Base-by-base conservation (phyloP, 2,113 vertebrate species). In the Odontophorus gujanensis region DNA sequence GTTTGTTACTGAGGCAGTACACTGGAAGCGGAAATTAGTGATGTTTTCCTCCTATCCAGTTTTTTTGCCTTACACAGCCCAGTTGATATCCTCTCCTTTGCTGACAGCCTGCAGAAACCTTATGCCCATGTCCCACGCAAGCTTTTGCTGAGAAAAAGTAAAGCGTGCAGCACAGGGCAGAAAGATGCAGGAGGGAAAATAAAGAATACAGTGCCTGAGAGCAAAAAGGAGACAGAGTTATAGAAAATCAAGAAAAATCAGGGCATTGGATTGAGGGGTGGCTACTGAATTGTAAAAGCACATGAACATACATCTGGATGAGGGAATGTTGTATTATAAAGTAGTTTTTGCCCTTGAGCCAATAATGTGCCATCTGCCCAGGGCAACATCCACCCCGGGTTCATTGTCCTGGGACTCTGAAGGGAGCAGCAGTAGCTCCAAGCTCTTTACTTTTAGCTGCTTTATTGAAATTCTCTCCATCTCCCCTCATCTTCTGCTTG, bases 401-500 rank as follows among this genome's bases (percentile, higher is more conserved):
- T 66, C 79, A 43, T 90, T 58, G 81, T 47, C 62, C 24, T 77
- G 36, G 40, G 72, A 43, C 53, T 71, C 55, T 40, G 32, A 69
- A 69, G 21, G 32, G 69, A 72, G 8, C 13, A 42, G 5, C 3
- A 89, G 43, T 58, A 85, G 50, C 85, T 92, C 79, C 73, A 58
- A 8, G 8, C 62, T 78, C 78, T 71, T 81, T 61, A 43, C 55
- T 66, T 85, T 17, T 53, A 53, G 72, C 14, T 78, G 47, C 85
- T 92, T 95, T 91, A 96, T 97, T 97, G 95, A 97, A 97, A 97
- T 98, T 98, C 97, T 91, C 34, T 81, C 78, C 95, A 76, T 82
- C 93, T 96, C 95, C 66, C 55, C 87, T 94, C 68, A 93, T 87
- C 95, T 94, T 94, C 84, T 78, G 95, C 92, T 94, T 95, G 96